Evolutionary conservation across 2,113 vertebrate genomes (phyloP).

Genomic region (Percina caprodes): DNA sequence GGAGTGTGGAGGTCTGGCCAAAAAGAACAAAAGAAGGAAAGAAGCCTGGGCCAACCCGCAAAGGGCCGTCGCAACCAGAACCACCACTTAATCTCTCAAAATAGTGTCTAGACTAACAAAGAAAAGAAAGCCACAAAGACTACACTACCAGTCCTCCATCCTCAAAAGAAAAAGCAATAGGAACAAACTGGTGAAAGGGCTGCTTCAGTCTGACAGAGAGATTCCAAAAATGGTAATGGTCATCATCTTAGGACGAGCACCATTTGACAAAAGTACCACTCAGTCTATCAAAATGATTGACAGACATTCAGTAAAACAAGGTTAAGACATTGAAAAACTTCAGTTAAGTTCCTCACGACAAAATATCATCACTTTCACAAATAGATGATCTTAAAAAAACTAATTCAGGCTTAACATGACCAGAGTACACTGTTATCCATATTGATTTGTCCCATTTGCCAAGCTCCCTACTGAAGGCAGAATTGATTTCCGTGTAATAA

Average conservation of each 20-base stretch:
- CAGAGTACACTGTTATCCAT: constrained; percentile 7
- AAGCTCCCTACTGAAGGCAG: constrained; percentile 3
- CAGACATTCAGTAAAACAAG: not conserved
- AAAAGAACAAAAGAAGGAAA: no score
- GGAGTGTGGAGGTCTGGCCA: no score
- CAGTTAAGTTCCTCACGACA: not conserved
- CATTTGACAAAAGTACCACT: constrained; percentile 2
- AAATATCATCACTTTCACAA: not conserved
- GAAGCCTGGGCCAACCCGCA: no score
- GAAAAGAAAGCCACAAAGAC: no score
- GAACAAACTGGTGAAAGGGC: no score
- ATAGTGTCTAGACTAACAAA: no score
- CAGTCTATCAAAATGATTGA: constrained; percentile 22
- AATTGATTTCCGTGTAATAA: constrained; percentile 43
- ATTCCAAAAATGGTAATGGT: constrained; percentile 3
- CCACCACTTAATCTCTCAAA: no score
- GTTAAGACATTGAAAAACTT: not conserved
- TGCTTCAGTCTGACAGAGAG: no score
- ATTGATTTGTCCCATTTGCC: constrained; percentile 23
- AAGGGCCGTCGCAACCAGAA: no score
- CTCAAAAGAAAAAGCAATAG: no score
- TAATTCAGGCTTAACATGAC: not conserved
- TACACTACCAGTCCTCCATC: no score
- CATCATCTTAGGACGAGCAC: not conserved
- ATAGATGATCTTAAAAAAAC: not conserved